phyloP scores from a whole-genome alignment of 2,888 invertebrate species.

The Mythimna pallens region DNA sequence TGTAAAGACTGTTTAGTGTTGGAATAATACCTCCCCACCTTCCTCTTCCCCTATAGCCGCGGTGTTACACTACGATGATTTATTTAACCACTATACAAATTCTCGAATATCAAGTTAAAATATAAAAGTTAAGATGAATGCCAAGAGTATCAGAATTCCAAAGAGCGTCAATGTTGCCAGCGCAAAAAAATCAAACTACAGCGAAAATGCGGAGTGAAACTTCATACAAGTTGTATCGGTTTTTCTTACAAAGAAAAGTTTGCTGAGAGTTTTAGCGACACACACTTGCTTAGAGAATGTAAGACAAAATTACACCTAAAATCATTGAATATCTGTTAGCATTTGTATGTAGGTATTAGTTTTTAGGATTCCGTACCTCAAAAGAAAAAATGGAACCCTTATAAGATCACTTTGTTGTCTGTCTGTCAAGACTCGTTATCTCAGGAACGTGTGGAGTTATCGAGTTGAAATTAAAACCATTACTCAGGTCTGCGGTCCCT shows the following conservation, averaged over 20 bases:
- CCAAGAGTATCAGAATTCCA: constrained; percentile 40
- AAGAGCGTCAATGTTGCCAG: constrained; percentile 43
- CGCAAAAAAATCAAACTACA: constrained; percentile 45
- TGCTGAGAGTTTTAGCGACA: constrained; percentile 26
- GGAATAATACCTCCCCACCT: too few species aligned
- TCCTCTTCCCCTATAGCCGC: too few species aligned
- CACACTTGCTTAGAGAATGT: constrained; percentile 45
- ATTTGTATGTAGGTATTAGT: too few species aligned
- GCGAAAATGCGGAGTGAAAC: constrained; percentile 45
- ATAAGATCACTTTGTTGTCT: too few species aligned
- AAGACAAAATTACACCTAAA: neutral
- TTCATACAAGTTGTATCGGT: constrained; percentile 62
- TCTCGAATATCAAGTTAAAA: constrained; percentile 8
- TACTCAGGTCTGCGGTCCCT: too few species aligned
- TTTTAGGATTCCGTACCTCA: too few species aligned
- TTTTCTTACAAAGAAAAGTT: constrained; percentile 64
- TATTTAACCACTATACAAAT: constrained; percentile 7
- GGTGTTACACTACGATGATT: neutral
- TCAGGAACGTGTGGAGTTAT: too few species aligned
- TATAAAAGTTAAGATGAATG: constrained; percentile 35
- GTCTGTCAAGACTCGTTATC: too few species aligned
- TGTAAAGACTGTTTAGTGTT: too few species aligned
- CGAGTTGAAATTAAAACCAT: too few species aligned
- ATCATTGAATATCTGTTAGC: too few species aligned
- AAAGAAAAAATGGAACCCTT: too few species aligned